phyloP scores from a whole-genome alignment of 2,113 vertebrate genomes.

The Capreolus pygargus region DNA sequence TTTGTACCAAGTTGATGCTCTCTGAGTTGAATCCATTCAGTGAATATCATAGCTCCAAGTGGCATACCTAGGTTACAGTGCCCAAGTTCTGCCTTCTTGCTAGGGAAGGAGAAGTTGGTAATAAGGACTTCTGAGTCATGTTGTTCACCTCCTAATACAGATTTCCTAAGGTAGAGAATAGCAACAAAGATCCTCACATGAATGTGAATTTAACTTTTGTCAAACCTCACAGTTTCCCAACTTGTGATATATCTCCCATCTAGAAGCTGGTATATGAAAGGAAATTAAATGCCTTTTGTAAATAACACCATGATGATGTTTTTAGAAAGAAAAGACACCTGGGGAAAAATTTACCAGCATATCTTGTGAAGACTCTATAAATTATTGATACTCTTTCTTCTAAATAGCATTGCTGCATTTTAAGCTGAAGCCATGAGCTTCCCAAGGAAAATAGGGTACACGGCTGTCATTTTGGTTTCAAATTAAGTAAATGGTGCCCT shows the following conservation, averaged over 20 bases:
- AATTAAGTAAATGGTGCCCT: constrained; percentile 55
- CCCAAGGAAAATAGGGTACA: neutral
- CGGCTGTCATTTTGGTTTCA: neutral
- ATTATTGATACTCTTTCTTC: neutral
- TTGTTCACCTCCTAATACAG: neutral
- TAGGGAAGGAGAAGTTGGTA: neutral
- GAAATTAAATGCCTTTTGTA: neutral
- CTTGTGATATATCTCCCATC: neutral
- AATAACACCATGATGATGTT: neutral
- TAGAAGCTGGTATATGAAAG: neutral
- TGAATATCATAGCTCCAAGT: neutral
- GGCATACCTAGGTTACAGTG: neutral
- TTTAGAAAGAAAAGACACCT: neutral
- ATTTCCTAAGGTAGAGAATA: neutral
- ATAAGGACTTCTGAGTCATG: neutral
- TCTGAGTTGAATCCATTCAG: neutral
- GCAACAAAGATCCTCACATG: neutral
- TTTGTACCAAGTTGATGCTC: neutral
- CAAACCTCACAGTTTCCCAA: neutral
- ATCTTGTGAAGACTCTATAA: neutral
- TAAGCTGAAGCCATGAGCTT: neutral
- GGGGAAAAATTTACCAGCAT: neutral
- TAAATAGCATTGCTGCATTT: neutral
- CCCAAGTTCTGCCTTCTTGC: neutral
- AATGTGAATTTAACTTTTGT: neutral